Base-by-base conservation (phyloP, 2,888 invertebrate species). In the Maniola hyperantus region DNA sequence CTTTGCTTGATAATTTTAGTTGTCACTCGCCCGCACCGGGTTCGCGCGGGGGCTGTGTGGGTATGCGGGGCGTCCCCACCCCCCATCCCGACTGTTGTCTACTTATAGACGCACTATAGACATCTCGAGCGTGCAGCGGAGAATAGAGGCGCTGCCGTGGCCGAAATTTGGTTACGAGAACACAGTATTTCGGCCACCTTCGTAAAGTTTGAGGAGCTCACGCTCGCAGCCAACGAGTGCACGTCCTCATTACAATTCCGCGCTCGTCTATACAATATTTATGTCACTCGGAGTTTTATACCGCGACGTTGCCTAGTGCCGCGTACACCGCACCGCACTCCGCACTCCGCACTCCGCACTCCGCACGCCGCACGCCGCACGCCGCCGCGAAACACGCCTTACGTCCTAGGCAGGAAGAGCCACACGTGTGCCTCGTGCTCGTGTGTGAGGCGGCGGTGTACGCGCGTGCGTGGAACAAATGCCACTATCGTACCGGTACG, bases 261-360 rank as follows among this genome's bases (percentile, higher is more conserved):
- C 77, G 75, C 87, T 86, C 88, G 89, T 89, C 84, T 84, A 83
- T 88, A 87, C 84, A 76, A 87, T 88, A 89, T 88, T 88, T 80
- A 89, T 89, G 88, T 88, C 87, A 88, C 79, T 82, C 83, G 75
- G 79, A 80, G 75, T 80, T 81, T 83, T 80, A 83, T 83, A 81
- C 78, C 76, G 75, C 71, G 72, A 61, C 66, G 64, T 61, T 57
- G 66, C 64, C 66, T 61, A 60, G 66, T 57, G 51, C 66, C 57
- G 46, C 53, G 68, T 53, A 58, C 65, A 46, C 55, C 13, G 10
- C 20, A n/a, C 39, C 13, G n/a, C n/a, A n/a, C n/a, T n/a, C n/a
- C n/a, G n/a, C n/a, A n/a, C n/a, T n/a, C n/a, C n/a, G n/a, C n/a
- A n/a, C n/a, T n/a, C n/a, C n/a, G n/a, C n/a, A 26, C 39, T 6